Conservation (phyloP, 2,113 vertebrate genomes). For the Galeopterus variegatus region DNA sequence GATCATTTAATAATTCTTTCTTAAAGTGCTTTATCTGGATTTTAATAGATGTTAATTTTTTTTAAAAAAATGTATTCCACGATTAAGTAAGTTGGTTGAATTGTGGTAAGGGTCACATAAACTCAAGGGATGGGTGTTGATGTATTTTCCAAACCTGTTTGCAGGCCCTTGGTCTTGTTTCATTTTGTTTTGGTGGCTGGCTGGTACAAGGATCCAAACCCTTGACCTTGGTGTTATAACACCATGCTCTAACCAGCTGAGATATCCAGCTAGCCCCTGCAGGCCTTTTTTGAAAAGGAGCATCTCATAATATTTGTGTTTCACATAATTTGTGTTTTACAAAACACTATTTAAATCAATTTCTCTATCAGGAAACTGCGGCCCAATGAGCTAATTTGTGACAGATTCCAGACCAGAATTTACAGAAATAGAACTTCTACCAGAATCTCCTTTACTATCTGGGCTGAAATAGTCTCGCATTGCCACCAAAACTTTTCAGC, state of each 20-base stretch:
- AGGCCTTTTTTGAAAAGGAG: background rate
- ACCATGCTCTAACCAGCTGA: too few species aligned
- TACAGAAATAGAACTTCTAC: constrained; percentile 34
- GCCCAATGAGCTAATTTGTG: constrained; percentile 1
- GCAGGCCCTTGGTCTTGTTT: background rate
- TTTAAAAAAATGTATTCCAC: background rate
- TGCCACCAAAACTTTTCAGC: background rate
- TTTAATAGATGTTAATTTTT: constrained; percentile 20
- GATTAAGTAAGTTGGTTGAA: background rate
- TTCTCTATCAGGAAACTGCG: constrained; percentile 43
- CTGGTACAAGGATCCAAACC: too few species aligned
- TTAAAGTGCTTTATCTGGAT: background rate
- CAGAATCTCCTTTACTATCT: constrained; percentile 14
- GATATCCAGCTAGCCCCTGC: background rate
- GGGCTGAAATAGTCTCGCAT: background rate
- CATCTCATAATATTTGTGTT: background rate
- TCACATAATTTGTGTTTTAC: background rate
- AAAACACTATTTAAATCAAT: constrained; percentile 20
- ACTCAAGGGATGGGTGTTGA: background rate
- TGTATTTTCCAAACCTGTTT: background rate
- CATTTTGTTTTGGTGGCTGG: too few species aligned
- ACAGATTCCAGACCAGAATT: constrained; percentile 13
- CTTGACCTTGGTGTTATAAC: too few species aligned
- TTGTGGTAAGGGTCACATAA: background rate
- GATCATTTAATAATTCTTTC: background rate